These are phyloP conservation scores for Phaonia tiefii DNA, from an alignment of 2,888 invertebrate species.

Conservation along the genomic window DNA sequence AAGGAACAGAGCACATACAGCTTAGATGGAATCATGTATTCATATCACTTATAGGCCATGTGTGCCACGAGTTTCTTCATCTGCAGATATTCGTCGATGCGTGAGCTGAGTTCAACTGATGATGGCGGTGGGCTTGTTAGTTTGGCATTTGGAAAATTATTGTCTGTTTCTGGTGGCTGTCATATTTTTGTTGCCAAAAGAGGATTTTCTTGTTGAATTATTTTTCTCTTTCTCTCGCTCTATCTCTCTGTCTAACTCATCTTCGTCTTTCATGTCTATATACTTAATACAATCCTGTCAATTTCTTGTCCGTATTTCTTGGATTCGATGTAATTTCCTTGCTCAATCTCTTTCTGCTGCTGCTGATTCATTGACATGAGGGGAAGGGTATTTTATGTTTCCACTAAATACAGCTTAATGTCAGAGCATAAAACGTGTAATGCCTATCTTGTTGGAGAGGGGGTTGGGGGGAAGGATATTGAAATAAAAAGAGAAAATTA, in stretches of 20 bases:
- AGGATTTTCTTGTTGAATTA: conserved; percentile 37
- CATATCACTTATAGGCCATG: conserved; percentile 47
- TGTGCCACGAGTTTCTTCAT: conserved; percentile 27
- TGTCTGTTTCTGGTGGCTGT: conserved; percentile 15
- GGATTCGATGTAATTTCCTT: conserved; percentile 11
- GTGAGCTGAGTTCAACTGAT: too few relatives aligned
- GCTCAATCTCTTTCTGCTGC: neutral
- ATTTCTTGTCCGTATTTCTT: conserved; percentile 22
- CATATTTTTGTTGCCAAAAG: conserved; percentile 31
- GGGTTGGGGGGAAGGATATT: neutral
- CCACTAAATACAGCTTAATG: conserved; percentile 43
- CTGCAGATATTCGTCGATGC: too few relatives aligned
- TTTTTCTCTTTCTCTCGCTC: conserved; percentile 5
- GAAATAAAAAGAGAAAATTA: neutral
- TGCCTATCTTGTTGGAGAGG: conserved; percentile 6
- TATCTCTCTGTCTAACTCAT: too few relatives aligned
- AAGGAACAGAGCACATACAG: neutral
- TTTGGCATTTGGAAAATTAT: conserved; percentile 1
- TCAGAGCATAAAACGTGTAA: conserved; percentile 38
- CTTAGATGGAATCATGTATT: conserved; percentile 27
- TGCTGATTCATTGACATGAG: neutral
- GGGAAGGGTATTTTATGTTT: conserved; percentile 22
- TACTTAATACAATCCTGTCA: conserved; percentile 28
- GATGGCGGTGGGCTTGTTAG: neutral
- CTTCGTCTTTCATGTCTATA: neutral